phyloP scores from a whole-genome alignment of 92 coral and sea anemone species.

The Virgularia gustaviana region DNA sequence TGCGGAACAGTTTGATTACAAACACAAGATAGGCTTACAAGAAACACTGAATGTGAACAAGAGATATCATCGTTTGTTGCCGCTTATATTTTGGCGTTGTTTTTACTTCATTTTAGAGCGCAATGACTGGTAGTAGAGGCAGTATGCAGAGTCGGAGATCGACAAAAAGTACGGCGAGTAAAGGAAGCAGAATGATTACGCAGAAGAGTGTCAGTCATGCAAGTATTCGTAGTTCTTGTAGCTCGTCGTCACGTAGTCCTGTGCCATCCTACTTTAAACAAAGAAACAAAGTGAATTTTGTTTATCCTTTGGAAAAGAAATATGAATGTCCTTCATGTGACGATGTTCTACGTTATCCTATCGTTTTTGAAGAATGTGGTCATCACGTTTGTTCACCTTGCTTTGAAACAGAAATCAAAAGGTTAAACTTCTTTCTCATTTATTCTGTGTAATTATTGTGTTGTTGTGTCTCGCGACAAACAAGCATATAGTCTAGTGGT shows the following conservation, averaged over 20 bases:
- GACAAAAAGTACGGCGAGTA: neutral
- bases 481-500: too few species aligned
- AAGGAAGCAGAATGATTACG: neutral
- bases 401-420: constrained; percentile 39
- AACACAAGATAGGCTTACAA: too few species aligned
- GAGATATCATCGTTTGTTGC: too few species aligned
- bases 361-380: constrained; percentile 67
- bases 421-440: too few species aligned
- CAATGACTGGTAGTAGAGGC: neutral
- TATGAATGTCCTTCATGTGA: constrained; percentile 80
- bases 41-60: too few species aligned
- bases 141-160: constrained; percentile 16
- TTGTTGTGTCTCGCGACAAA: neutral
- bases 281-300: constrained; percentile 42
- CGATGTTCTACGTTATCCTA: constrained; percentile 73
- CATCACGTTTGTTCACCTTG: constrained; percentile 85
- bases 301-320: constrained; percentile 81
- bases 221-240: neutral
- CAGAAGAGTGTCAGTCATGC: neutral
- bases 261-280: constrained; percentile 22
- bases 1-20: too few species aligned
- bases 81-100: too few species aligned
- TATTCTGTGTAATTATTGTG: neutral
- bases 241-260: neutral
- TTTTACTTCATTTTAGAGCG: too few species aligned